Base-by-base conservation (phyloP, 2,888 invertebrate genomes). In the Agapostemon virescens region DNA sequence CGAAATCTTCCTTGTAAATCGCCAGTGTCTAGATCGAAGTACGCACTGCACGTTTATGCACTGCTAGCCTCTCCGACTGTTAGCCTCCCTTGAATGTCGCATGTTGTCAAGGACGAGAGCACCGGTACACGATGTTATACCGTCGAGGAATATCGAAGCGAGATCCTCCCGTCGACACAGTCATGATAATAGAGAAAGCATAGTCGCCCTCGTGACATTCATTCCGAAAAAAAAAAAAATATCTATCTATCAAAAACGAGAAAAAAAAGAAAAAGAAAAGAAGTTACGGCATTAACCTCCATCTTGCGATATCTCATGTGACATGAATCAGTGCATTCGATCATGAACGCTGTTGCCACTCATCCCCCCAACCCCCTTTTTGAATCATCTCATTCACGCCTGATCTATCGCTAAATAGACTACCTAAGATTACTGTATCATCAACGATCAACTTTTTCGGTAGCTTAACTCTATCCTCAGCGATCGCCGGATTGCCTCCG, bases 321-420 rank as follows among this genome's bases (percentile, higher is more conserved):
- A 86, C 86, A 82, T 85, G 77, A 79, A 88, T 88, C 88, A 87
- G 84, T 84, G 86, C 90, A 89, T 89, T 89, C 88, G 80, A 88
- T 80, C 88, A 89, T 85, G 82, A 84, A 86, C 86, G 86, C 86
- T 85, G 82, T 88, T 85, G 83, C 84, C 88, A 88, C 88, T 89
- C 85, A 88, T 86, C 84, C 80, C 77, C 68, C 88, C 88, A 84
- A 88, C 86, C 84, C 80, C 77, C 68, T 82, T 82, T 76, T 72
- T 30, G 76, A 82, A 81, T 86, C 85, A 84, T 83, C 87, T 81
- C 87, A 84, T 86, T n/a, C 81, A 86, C 83, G 86, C 84, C 83
- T 77, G 49, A 83, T 85, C 84, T 85, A 76, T 84, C 84, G 79
- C 82, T 80, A 81, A 79, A 79, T 79, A 83, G 75, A 72, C 73